A percentile compares a stretch with the other conserved stretches of the same genome.
Evolutionary conservation across 2,113 vertebrate genomes (phyloP).

Genomic region (Terrapene triunguis): DNA sequence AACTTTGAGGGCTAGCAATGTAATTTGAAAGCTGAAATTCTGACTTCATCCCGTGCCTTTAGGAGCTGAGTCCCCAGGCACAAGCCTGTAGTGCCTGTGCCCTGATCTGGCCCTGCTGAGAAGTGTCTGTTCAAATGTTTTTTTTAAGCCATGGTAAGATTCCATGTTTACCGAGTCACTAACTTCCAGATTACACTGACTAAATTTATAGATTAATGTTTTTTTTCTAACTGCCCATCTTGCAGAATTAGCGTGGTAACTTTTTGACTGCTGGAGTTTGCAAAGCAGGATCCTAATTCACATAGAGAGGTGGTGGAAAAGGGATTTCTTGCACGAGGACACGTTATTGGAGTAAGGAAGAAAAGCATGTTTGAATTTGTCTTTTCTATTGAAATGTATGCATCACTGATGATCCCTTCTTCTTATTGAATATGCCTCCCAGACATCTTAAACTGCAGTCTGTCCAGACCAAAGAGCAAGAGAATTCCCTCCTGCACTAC

Average conservation of each 20-base stretch:
- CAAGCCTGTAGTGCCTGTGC: neutral
- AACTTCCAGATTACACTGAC: too few species aligned
- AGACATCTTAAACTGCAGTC: neutral
- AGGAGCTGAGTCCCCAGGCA: neutral
- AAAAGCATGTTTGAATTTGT: neutral
- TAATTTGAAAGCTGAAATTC: neutral
- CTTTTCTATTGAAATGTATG: neutral
- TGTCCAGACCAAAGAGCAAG: neutral
- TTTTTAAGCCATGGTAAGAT: too few species aligned
- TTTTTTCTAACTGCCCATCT: neutral
- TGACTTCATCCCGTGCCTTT: neutral
- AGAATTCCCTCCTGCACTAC: neutral
- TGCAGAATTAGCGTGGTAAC: neutral
- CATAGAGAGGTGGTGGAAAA: neutral
- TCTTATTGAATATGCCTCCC: neutral
- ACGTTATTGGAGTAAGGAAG: neutral
- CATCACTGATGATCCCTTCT: neutral
- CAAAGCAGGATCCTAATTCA: neutral
- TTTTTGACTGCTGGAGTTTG: neutral
- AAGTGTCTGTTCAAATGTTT: neutral
- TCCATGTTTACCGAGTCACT: too few species aligned
- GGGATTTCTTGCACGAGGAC: neutral
- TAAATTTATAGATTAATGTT: neutral
- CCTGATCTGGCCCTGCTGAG: neutral
- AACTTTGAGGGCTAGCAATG: too few species aligned